Base-by-base conservation (phyloP, 2,888 invertebrate genomes). In the Macrophya annulata region DNA sequence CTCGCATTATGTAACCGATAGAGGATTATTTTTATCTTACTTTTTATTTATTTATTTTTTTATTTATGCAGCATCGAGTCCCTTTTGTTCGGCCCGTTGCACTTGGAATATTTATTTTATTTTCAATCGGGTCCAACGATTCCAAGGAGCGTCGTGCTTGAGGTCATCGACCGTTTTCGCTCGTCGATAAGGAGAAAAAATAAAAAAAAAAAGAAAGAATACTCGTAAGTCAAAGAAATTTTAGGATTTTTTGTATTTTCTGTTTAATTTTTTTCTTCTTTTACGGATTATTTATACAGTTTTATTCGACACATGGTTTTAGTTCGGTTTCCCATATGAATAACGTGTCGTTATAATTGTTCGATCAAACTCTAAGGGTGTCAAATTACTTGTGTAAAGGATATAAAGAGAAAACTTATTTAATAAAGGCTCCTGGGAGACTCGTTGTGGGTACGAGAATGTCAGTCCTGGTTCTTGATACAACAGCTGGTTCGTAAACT, bases 1-100 rank as follows among this genome's bases (percentile, higher is more conserved):
- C 88, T 90, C 88, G 89, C 86, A 89, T 90, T 90, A 89, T 89
- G 88, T 88, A 89, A 90, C 83, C 86, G 87, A 86, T 86, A 81
- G 45, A 68, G 48, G 85, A 76, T 85, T 81, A 43, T 31, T 81
- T 62, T 79, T 72, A 72, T n/a, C 43, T 65, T n/a, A 9, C 76
- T 77, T 77, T 77, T 81, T 31, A 3, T n/a, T 68, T 37, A 4
- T 37, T 72, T 72, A 8, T 72, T 84, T 25, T 4, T 72, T 1
- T 72, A 48, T 43, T 65, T 65, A 31, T 48, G 37, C 62, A 21
- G 17, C 65, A 45, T 10, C 62, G 62, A 51, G n/a, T 8, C 17
- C 55, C 55, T 55, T 77, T 77, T 77, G 77, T 77, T 55, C 55
- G 21, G 31, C 31, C 43, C 72, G 45, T 17, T 31, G 68, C 31